These are phyloP conservation scores for Psephotus haematonotus DNA, from an alignment of 2,113 vertebrate genomes.

Conservation along the genomic window DNA sequence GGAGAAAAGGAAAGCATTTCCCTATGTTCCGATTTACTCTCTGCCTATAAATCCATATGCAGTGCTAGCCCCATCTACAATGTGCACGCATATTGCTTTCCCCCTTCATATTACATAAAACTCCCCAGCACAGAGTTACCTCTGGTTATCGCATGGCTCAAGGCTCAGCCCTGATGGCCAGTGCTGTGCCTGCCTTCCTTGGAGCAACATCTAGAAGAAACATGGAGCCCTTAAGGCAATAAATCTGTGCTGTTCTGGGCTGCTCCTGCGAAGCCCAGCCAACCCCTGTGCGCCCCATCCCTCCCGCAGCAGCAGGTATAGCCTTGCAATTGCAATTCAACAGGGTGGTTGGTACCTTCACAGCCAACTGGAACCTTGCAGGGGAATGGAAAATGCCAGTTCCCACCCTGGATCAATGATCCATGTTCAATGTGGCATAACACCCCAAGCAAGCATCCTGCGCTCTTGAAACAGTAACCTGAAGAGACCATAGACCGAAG, in stretches of 20 bases:
- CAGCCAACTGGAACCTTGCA: neutral
- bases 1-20: slow-evolving; percentile 8
- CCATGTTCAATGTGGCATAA: neutral
- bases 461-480: accelerated
- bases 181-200: neutral
- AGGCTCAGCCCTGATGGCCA: neutral
- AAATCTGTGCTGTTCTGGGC: neutral
- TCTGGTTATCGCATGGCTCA: neutral
- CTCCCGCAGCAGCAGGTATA: neutral
- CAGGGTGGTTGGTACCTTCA: neutral
- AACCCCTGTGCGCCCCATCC: accelerated
- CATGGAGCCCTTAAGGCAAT: neutral
- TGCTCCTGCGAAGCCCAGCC: neutral
- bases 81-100: neutral
- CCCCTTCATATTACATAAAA: neutral
- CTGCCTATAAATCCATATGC: neutral
- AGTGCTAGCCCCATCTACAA: neutral
- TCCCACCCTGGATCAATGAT: no score
- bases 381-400: neutral
- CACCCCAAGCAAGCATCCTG: neutral
- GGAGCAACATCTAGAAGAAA: neutral
- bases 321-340: neutral
- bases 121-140: neutral
- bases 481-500: accelerated
- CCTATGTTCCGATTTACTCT: neutral